A percentile compares a stretch with the other conserved stretches of the same genome.
Conservation (phyloP, 1,140 invertebrate species). For the Drosophila virilis region DNA sequence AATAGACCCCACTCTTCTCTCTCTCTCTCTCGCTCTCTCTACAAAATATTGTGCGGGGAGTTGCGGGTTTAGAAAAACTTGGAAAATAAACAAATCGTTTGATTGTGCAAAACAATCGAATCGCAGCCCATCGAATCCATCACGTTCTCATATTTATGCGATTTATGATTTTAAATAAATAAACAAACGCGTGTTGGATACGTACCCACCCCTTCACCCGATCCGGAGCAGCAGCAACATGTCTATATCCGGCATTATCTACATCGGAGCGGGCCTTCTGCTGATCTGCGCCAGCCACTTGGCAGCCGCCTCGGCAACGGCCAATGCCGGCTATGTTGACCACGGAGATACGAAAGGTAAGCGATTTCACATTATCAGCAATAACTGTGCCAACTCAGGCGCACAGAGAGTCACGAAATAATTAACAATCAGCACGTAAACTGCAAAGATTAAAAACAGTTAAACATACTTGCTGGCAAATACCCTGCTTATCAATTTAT, state of each 20-base stretch:
- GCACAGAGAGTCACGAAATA: not conserved
- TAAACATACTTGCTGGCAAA: not conserved
- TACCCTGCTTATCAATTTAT: conserved; percentile 1
- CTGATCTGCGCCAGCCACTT: conserved; percentile 35
- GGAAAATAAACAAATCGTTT: conserved; percentile 21
- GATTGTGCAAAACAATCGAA: conserved; percentile 27
- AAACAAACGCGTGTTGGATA: conserved; percentile 53
- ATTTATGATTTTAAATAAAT: conserved; percentile 27
- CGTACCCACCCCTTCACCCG: conserved; percentile 3
- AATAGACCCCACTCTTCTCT: conserved; percentile 3
- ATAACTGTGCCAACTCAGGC: conserved; percentile 5
- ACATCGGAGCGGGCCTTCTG: conserved; percentile 8
- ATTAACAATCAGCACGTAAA: conserved; percentile 1
- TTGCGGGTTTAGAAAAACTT: conserved; percentile 13
- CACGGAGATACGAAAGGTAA: conserved; percentile 81
- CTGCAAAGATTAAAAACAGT: not conserved
- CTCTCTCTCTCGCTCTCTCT: not conserved
- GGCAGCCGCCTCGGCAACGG: conserved; percentile 35
- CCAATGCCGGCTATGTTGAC: conserved; percentile 77
- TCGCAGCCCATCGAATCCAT: conserved; percentile 16
- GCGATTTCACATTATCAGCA: conserved; percentile 44
- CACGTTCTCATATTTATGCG: conserved; percentile 17
- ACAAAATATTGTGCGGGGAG: too few species aligned
- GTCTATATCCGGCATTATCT: conserved; percentile 15
- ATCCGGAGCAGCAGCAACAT: conserved; percentile 25